Base-by-base conservation (phyloP, 1,140 invertebrate genomes). In the Notospermus geniculatus region DNA sequence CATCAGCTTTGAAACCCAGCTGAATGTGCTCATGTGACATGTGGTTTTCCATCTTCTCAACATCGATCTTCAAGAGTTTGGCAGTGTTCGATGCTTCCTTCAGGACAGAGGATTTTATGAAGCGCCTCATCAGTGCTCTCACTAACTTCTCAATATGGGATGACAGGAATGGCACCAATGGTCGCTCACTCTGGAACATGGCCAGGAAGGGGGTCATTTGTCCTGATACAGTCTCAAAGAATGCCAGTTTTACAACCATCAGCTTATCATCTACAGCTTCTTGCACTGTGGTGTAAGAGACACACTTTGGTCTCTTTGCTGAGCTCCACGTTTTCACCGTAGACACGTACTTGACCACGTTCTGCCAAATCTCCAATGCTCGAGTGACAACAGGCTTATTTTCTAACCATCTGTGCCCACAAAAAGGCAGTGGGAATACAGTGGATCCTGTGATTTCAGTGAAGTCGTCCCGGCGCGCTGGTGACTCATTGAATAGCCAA, bases 321-420 rank as follows among this genome's bases (percentile, higher is more conserved):
- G 32, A 36, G 4, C 32, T 36, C 32, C 15, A 5, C 32, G 17
- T 15, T 30, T 17, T 39, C 17, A 57, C 28, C 39, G 15, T 17
- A 32, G 29, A 15, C 13, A 36, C 22, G 29, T 55, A 30, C 19
- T 30, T 36, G 19, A 32, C 55, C 17, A 30, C 30, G 27, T 41
- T 57, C n/a, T 19, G 43, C 19, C 30, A 39, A 55, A 55, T 43
- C 19, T 57, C 56, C 2, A 57, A 23, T 22, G 29, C 39, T 13
- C 43, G 29, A 19, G 5, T 50, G 5, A 50, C 57, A 50, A 59
- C 22, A 17, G 43, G 7, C 43, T 45, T 17, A 46, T 59, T 25
- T 11, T 45, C 36, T 1, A 45, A 2, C 46, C 46, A 50, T 7
- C 46, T 5, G 46, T 5, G 5, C n/a, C 19, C 46, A 19, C 39